A percentile compares a stretch with the other conserved stretches of the same genome.
These are phyloP conservation scores for Eubucco bourcierii DNA, from an alignment of 2,113 vertebrate species.

Conservation along the genomic window DNA sequence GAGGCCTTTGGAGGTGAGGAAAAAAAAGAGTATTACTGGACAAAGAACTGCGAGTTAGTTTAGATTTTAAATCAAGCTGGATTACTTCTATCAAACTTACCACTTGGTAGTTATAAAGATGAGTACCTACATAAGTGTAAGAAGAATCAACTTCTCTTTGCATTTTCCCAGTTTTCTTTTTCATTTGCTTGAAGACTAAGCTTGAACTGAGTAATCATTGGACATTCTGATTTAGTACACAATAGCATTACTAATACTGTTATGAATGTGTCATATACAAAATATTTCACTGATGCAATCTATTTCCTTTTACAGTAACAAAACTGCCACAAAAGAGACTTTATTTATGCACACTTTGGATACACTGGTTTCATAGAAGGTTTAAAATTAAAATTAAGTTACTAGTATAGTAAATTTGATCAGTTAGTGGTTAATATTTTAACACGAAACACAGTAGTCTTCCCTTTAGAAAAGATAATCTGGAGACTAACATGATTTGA, in stretches of 20 bases:
- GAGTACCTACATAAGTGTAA: not conserved
- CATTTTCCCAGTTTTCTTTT: not conserved
- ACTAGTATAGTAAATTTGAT: not conserved
- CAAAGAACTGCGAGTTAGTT: not conserved
- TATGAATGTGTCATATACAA: not conserved
- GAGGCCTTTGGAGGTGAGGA: slow-evolving; percentile 96
- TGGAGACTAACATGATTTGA: not conserved
- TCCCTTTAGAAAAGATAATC: not conserved
- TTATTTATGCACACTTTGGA: not conserved
- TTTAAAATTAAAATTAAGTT: not conserved
- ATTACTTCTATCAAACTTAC: not conserved
- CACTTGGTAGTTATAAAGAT: not conserved
- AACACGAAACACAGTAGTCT: not conserved
- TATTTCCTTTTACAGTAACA: not conserved
- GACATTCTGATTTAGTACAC: not conserved
- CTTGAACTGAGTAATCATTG: slow-evolving; percentile 1
- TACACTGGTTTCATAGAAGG: not conserved
- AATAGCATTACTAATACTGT: not conserved
- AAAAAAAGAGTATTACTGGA: not conserved
- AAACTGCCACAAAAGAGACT: not conserved
- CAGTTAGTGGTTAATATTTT: not conserved
- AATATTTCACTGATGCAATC: not conserved
- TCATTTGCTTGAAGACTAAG: not conserved
- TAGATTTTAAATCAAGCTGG: not conserved
- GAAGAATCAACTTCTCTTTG: not conserved